phyloP scores from a whole-genome alignment of 2,797 vertebrate genomes.

The Gambelia wislizenii region DNA sequence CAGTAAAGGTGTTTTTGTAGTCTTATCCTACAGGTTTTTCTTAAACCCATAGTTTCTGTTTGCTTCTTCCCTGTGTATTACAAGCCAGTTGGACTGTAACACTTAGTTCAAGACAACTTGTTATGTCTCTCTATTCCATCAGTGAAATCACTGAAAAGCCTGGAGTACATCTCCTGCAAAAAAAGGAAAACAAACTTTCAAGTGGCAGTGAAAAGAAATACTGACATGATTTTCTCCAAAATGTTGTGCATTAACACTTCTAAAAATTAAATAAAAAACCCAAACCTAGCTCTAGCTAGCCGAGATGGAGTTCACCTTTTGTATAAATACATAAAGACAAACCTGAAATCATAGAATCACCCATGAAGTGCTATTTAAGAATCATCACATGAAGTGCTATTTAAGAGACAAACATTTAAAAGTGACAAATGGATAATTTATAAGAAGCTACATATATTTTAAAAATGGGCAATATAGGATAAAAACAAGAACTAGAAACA shows the following conservation, averaged over 20 bases:
- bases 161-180: constrained; percentile 51
- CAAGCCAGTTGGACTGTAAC: no score
- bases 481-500: no score
- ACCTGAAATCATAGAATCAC: not conserved
- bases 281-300: not conserved
- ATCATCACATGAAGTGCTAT: no score
- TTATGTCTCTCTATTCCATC: constrained; percentile 21
- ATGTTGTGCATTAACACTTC: fast-evolving
- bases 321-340: no score
- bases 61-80: no score
- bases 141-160: not conserved
- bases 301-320: constrained; percentile 13
- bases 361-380: no score
- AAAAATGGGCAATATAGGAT: no score
- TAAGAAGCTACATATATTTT: no score
- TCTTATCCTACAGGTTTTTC: not conserved
- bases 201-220: not conserved
- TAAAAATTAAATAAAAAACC: constrained; percentile 10
- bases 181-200: not conserved
- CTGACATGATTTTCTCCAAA: constrained; percentile 17
- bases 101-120: constrained; percentile 57
- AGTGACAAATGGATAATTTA: no score
- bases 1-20: no score
- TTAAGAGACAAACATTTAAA: no score
- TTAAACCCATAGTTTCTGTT: not conserved